phyloP scores from a whole-genome alignment of 1,140 invertebrate genomes.

The Lethrus apterus region DNA sequence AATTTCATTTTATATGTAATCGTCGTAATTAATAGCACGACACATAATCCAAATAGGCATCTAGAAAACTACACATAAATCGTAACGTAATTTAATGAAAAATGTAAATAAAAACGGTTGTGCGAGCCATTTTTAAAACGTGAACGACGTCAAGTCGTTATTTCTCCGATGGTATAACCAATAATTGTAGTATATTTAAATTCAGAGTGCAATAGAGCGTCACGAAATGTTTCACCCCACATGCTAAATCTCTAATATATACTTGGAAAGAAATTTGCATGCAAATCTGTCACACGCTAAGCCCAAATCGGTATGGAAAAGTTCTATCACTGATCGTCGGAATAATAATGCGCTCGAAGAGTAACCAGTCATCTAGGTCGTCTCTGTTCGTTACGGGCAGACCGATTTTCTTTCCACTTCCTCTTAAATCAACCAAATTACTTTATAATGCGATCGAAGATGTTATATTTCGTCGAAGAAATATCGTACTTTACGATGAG shows the following conservation, averaged over 20 bases:
- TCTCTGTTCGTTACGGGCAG: too few relatives aligned
- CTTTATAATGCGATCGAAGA: too few relatives aligned
- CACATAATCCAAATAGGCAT: too few relatives aligned
- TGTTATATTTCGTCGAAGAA: too few relatives aligned
- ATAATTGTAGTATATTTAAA: slow-evolving; percentile 15
- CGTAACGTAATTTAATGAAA: too few relatives aligned
- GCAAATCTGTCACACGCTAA: slow-evolving; percentile 38
- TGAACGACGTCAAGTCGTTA: not conserved
- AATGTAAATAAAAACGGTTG: not conserved
- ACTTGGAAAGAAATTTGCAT: slow-evolving; percentile 39
- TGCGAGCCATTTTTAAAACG: not conserved
- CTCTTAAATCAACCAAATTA: too few relatives aligned
- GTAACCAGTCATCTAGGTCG: too few relatives aligned
- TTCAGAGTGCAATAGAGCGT: slow-evolving; percentile 14
- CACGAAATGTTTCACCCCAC: slow-evolving; percentile 19
- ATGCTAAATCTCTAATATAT: slow-evolving; percentile 37
- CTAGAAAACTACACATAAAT: too few relatives aligned
- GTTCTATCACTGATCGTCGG: slow-evolving; percentile 36
- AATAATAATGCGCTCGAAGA: slow-evolving; percentile 36
- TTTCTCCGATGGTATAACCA: not conserved
- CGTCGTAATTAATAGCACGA: slow-evolving; percentile 3
- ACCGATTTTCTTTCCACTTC: too few relatives aligned
- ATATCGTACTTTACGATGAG: too few relatives aligned
- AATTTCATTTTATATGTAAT: slow-evolving; percentile 1
- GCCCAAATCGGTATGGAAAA: slow-evolving; percentile 36